Base-by-base conservation (phyloP, 2,797 vertebrate genomes). In the Odontamblyopus lacepedii region DNA sequence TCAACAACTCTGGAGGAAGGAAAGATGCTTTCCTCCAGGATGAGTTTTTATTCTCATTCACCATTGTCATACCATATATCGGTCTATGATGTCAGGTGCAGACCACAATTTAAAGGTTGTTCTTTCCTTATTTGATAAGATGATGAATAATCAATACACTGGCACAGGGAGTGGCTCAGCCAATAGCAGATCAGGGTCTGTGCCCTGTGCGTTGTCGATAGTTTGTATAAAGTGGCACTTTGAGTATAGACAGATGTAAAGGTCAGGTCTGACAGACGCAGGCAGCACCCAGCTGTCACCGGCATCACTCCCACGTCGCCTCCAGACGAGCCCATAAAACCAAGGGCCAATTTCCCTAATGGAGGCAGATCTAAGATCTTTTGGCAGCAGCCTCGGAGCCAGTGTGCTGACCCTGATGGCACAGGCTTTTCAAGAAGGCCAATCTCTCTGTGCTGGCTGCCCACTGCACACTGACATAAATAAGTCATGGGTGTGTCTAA, bases 201-300 rank as follows among this genome's bases (percentile, higher is more conserved):
- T 81, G 61, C 68, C 55, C 16, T 15, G 44, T 71, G 73, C 76
- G 74, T 72, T 61, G 27, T 69, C 73, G 63, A 78, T 71, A 76
- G 67, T 83, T 83, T 60, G 12, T 12, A 38, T 38, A 38, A 81
- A 68, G 41, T 78, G 83, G 71, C 78, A 79, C 75, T 76, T 85
- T 85, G 83, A 72, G 78, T 80, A 23, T 59, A 78, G 78, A 85
- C n/a, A 85, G 86, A 92, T 80, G 92, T 90, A 93, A 93, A 93
- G 89, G 89, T 92, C 87, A 83, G 4, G 19, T 51, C 6, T 15
- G 11, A 48, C 66, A 55, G 68, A 75, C 57, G 65, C 64, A 70
- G 27, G 69, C 64, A 68, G 27, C 77, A 53, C 78, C 41, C 74
- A 35, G 67, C 73, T 83, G 74, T 83, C 83, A 72, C 72, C 75